Evolutionary conservation across 1,140 invertebrate species (phyloP).

Genomic region (Macrobrachium nipponense): DNA sequence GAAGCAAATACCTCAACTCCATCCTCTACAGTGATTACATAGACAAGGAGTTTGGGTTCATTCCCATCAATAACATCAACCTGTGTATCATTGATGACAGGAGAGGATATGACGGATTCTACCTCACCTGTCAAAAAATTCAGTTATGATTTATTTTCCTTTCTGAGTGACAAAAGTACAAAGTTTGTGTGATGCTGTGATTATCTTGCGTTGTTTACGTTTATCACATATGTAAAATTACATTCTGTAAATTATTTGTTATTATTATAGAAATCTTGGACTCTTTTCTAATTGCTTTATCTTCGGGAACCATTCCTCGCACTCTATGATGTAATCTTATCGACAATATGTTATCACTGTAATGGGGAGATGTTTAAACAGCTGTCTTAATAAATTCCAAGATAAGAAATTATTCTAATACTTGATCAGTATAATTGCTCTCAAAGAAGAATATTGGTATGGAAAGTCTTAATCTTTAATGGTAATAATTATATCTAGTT

Average conservation of each 20-base stretch:
- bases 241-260: too few species aligned
- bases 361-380: too few species aligned
- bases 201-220: not conserved
- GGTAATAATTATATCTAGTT: not conserved
- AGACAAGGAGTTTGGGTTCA: conserved; percentile 53
- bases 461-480: too few species aligned
- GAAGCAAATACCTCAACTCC: conserved; percentile 64
- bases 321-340: too few species aligned
- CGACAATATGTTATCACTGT: too few species aligned
- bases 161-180: not conserved
- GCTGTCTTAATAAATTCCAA: too few species aligned
- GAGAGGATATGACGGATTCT: conserved; percentile 62
- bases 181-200: not conserved
- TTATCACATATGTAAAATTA: too few species aligned
- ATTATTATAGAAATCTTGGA: too few species aligned
- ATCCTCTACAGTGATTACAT: conserved; percentile 58
- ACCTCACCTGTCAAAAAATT: conserved; percentile 57
- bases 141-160: not conserved
- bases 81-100: conserved; percentile 64
- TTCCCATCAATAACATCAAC: conserved; percentile 60
- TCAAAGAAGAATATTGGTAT: not conserved
- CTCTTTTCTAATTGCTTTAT: too few species aligned
- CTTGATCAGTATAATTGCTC: too few species aligned
- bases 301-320: too few species aligned
- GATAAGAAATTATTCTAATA: too few species aligned